Evolutionary conservation across 1,140 invertebrate genomes (phyloP).

Genomic region (Drosophila chauvacae): DNA sequence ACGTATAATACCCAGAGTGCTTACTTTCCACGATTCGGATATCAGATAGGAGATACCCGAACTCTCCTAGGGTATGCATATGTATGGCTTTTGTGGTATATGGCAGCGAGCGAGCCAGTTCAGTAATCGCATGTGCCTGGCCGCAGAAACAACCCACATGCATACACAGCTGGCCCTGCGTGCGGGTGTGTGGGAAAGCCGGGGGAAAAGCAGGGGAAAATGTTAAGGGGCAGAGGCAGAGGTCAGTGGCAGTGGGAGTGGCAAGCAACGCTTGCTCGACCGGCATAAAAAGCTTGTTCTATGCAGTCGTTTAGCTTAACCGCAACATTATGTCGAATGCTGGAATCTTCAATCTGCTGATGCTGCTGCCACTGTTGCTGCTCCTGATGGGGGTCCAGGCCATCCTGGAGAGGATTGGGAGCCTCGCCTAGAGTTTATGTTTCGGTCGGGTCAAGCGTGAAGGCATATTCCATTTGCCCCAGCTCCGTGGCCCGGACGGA

Average conservation of each 20-base stretch:
- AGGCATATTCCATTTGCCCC: constrained; percentile 70
- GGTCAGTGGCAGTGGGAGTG: constrained; percentile 42
- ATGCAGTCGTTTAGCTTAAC: constrained; percentile 81
- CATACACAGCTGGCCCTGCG: constrained; percentile 30
- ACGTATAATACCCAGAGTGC: no score
- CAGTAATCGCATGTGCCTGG: constrained; percentile 71
- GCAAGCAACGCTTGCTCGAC: constrained; percentile 33
- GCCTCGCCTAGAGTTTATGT: constrained; percentile 65
- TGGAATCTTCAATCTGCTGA: constrained; percentile 79
- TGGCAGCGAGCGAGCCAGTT: constrained; percentile 52
- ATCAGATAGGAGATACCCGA: not conserved
- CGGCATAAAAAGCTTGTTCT: constrained; percentile 81
- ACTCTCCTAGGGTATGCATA: constrained; percentile 14
- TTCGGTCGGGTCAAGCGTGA: constrained; percentile 71
- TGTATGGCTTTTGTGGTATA: constrained; percentile 50
- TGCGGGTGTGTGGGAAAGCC: constrained; percentile 18
- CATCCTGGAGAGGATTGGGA: constrained; percentile 15
- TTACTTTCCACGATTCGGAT: not conserved
- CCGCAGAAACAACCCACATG: constrained; percentile 65
- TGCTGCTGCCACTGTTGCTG: constrained; percentile 28
- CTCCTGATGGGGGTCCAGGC: constrained; percentile 17
- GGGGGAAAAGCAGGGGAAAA: constrained; percentile 8
- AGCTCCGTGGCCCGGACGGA: constrained; percentile 19
- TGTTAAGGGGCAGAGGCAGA: constrained; percentile 12
- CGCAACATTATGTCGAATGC: constrained; percentile 82